Conservation (phyloP, 2,888 invertebrate species). For the Thalpophila matura region DNA sequence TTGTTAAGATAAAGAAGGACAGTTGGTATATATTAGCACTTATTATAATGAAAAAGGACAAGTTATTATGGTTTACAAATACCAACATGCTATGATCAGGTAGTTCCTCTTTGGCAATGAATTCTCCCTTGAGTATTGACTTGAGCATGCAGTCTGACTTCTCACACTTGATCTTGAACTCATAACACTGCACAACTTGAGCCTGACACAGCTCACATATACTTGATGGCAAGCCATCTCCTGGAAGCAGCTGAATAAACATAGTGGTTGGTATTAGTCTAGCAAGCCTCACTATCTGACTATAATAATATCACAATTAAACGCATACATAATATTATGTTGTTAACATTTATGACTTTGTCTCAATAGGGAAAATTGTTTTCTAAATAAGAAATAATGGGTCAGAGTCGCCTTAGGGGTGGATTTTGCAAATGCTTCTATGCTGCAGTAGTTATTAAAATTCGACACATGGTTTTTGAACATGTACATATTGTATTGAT, state of each 20-base stretch:
- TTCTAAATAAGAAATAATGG: constrained; percentile 1
- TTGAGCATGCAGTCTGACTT: constrained; percentile 78
- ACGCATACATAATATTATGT: no score
- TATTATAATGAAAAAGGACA: background rate
- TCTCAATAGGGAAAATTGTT: background rate
- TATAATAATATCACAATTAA: background rate
- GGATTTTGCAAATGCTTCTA: background rate
- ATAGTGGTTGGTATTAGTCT: constrained; percentile 30
- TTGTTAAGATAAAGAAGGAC: no score
- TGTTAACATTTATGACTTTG: no score
- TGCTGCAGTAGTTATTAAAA: constrained; percentile 2
- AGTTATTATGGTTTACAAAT: constrained; percentile 16
- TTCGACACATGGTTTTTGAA: background rate
- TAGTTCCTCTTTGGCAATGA: constrained; percentile 62
- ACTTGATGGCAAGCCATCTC: constrained; percentile 72
- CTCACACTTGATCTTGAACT: constrained; percentile 85
- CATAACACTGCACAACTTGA: constrained; percentile 76
- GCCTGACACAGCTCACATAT: constrained; percentile 75
- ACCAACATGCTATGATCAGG: constrained; percentile 53
- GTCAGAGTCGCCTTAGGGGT: no score
- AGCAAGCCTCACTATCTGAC: background rate
- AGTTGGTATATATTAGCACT: constrained; percentile 4
- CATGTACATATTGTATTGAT: no score
- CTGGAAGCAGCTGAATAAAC: constrained; percentile 63
- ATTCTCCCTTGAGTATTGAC: constrained; percentile 71